These are phyloP conservation scores for Sitta europaea DNA, from an alignment of 2,113 vertebrate genomes.

Conservation along the genomic window DNA sequence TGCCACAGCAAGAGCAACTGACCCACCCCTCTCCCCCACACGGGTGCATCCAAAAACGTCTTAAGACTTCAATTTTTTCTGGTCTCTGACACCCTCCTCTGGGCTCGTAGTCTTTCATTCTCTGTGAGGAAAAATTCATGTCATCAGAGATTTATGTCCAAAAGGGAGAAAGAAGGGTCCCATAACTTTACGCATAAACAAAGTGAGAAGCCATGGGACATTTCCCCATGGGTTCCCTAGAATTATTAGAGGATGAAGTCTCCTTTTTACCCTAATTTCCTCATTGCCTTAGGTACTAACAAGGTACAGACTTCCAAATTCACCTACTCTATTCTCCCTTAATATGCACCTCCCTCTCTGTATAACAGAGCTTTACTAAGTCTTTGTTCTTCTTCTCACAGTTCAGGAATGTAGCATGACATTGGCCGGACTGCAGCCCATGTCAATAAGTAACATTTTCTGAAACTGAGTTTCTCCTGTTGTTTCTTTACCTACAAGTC, in stretches of 20 bases:
- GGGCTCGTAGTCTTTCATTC: accelerated
- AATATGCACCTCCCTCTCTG: not conserved
- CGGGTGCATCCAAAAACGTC: not conserved
- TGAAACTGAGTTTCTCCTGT: not conserved
- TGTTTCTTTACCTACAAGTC: not conserved
- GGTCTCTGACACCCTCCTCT: not conserved
- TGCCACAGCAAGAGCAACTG: not conserved
- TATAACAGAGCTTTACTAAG: not conserved
- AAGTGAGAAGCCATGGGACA: not conserved
- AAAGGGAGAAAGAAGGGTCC: not conserved
- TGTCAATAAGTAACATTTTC: not conserved
- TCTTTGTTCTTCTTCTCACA: accelerated
- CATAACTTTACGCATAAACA: not conserved
- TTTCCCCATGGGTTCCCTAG: accelerated
- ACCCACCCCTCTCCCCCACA: too few species aligned
- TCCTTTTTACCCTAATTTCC: not conserved
- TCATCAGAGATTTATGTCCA: not conserved
- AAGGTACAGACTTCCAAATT: not conserved
- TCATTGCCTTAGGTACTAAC: not conserved
- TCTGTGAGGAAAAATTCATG: accelerated
- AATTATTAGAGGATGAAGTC: not conserved
- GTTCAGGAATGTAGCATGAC: not conserved
- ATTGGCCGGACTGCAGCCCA: accelerated
- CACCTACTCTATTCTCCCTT: not conserved
- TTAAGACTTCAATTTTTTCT: accelerated